Base-by-base conservation (phyloP, 1,140 invertebrate genomes). In the Aphelinus atriplicis region DNA sequence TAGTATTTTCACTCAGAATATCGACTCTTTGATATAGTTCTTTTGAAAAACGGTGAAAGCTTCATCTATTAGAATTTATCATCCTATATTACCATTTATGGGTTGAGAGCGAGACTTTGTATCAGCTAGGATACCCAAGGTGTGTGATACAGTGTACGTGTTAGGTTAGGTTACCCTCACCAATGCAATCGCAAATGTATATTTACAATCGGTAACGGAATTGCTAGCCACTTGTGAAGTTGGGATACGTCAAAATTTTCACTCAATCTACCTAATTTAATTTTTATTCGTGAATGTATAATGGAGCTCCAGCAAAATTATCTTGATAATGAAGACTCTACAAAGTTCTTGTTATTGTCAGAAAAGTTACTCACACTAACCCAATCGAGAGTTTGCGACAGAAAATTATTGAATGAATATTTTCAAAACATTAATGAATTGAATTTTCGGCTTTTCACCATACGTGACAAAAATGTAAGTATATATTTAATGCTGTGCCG, bases 401-500 rank as follows among this genome's bases (percentile, higher is more conserved):
- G 80, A 73, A 82, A 81, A 73, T 72, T 84, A n/a, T 82, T 89
- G 3, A 82, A 83, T 63, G 79, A 74, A 75, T 84, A 80, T 26
- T 77, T 90, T 7, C 83, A 83, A 75, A 85, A 88, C 75, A 80
- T 90, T 47, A 88, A 87, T 80, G 78, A 81, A 26, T 62, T 89
- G 26, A 83, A 89, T 83, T 88, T 85, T 75, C 82, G 79, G 68
- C 78, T 76, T 55, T 69, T 83, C 50, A 53, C 84, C 7, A 80
- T 85, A 64, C 78, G 66, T 60, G 85, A 87, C 79, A 76, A 81
- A 68, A 83, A 85, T 62, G 88, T 89, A 83, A 83, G 83, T 80
- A 70, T 42, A 45, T 47, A 64, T 79, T 26, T 26, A 26, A 26
- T 26, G 26, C 26, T 26, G 26, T 26, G 26, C 26, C 26, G 26